Conservation (phyloP, 37 sponge, comb jelly and placozoan species). For the Oscarella lobularis region DNA sequence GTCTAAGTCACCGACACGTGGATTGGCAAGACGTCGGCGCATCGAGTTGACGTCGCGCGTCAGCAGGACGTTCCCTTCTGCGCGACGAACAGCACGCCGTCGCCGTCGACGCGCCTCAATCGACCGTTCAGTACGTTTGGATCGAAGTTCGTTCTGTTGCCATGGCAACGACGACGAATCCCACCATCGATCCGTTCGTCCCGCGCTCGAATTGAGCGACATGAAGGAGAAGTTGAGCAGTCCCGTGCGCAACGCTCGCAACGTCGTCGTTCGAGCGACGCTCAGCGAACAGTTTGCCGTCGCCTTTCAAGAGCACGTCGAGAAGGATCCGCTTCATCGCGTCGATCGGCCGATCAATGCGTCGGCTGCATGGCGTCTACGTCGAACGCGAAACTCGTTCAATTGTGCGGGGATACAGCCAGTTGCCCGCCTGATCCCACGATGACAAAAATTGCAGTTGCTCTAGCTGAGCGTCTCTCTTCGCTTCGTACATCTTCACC, state of each 20-base stretch:
- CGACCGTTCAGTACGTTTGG: not conserved
- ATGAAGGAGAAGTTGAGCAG: slow-evolving; percentile 41
- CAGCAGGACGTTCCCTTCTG: slow-evolving; percentile 16
- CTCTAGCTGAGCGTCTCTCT: no score
- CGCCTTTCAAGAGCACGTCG: slow-evolving; percentile 75
- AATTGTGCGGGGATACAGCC: slow-evolving; percentile 48
- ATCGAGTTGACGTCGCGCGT: slow-evolving; percentile 10
- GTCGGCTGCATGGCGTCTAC: slow-evolving; percentile 68
- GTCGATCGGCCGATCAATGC: slow-evolving; percentile 33
- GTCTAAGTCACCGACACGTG: slow-evolving; percentile 79
- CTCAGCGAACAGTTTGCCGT: slow-evolving; percentile 69
- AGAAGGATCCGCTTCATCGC: slow-evolving; percentile 40
- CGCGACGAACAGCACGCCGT: not conserved
- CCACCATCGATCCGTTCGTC: not conserved
- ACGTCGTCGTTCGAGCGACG: slow-evolving; percentile 72
- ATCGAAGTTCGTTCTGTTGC: not conserved
- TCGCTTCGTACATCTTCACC: no score
- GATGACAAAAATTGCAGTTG: no score
- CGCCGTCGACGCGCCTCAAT: not conserved
- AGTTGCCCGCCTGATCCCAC: no score
- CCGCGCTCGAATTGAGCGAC: slow-evolving; percentile 32
- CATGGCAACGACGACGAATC: no score
- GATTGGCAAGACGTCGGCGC: slow-evolving; percentile 34
- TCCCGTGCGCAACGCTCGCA: slow-evolving; percentile 60
- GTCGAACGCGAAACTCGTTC: slow-evolving; percentile 69